Base-by-base conservation (phyloP, 1,140 invertebrate genomes). In the Rhizoglyphus robini region DNA sequence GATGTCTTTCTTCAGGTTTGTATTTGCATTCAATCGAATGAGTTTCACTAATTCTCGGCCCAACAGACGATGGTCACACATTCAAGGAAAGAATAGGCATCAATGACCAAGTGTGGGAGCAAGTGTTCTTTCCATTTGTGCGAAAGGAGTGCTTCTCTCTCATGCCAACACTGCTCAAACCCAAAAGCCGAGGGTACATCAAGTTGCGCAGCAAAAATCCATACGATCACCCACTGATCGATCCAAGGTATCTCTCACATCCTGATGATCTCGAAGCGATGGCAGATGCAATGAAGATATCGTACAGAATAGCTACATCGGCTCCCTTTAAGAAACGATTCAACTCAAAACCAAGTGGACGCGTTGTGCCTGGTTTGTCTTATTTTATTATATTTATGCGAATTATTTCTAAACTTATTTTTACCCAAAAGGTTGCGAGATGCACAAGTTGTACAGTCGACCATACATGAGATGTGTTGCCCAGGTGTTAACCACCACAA, bases 381-480 rank as follows among this genome's bases (percentile, higher is more conserved):
- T 46, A 15, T n/a, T n/a, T n/a, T n/a, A 15, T 15, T 46, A 15
- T 15, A 23, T 23, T 15, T 15, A 46, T 46, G n/a, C 18, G 18
- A 18, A 41, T 41, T 41, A 41, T 11, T 11, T 41, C 36, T 88
- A 11, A 11, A 18, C 18, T 41, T 11, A 41, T 51, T 51, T 51
- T 25, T 51, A 4, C 88, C 1, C 1, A 23, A 51, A 23, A 0
- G 87, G 84, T 0, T 90, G 88, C 71, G 82, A 86, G 71, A 79
- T 82, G 48, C 75, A 84, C 3, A 80, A 80, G 46, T 86, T 86
- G 57, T 85, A 84, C 0, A 84, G 82, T 61, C 86, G 89, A 72
- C 82, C 81, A 0, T 90, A 88, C 73, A 88, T 88, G 85, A 81
- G 84, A 72, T 90, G 88, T 69, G 85, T 87, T 0, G 80, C 81